These are phyloP conservation scores for Amphiprion ocellaris DNA, from an alignment of 2,113 vertebrate species.

Conservation along the genomic window DNA sequence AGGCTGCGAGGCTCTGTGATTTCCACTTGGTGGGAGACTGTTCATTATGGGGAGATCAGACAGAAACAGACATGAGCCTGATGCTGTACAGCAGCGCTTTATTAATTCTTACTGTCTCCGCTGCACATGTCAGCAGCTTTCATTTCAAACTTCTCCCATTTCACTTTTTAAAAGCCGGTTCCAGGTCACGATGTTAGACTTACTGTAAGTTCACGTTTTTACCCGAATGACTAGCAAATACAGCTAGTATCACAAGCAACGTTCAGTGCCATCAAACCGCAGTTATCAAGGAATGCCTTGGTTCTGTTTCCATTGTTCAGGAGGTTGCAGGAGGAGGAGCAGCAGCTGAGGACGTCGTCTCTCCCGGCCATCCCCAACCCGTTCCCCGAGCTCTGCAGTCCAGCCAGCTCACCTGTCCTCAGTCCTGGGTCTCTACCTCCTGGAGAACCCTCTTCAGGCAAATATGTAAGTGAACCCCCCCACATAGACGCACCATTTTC, in stretches of 20 bases:
- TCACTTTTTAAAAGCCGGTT: conserved; percentile 20
- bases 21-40: conserved; percentile 64
- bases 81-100: conserved; percentile 54
- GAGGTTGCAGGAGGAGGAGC: conserved; percentile 93
- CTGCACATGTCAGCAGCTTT: conserved; percentile 55
- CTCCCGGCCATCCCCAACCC: conserved; percentile 98
- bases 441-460: conserved; percentile 85
- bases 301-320: conserved; percentile 73
- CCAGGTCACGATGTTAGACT: conserved; percentile 23
- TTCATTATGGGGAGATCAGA: conserved; percentile 79
- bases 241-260: background rate
- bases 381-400: conserved; percentile 95
- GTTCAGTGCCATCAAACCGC: background rate
- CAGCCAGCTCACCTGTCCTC: conserved; percentile 89
- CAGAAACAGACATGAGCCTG: conserved; percentile 76
- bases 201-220: background rate
- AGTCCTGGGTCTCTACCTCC: conserved; percentile 91
- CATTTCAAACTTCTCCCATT: conserved; percentile 53
- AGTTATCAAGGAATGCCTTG: background rate
- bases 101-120: conserved; percentile 51
- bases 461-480: conserved; percentile 86
- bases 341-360: conserved; percentile 93
- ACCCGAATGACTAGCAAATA: background rate
- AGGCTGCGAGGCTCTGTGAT: conserved; percentile 56
- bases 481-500: background rate